A percentile compares a stretch with the other conserved stretches of the same genome.
Conservation (phyloP, 2,113 vertebrate species). For the Gila orcuttii region DNA sequence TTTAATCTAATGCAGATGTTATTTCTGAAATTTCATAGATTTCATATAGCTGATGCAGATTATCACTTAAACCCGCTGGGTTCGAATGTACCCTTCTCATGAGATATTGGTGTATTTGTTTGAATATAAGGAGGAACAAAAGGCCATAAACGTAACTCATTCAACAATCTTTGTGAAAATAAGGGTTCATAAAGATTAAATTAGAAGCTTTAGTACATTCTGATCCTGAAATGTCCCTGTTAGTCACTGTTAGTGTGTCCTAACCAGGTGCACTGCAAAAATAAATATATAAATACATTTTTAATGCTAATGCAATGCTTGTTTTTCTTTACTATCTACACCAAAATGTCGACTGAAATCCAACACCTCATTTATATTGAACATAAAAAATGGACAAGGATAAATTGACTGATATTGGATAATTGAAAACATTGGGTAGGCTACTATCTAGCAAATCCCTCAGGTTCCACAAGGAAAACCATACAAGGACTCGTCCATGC, state of each 20-base stretch:
- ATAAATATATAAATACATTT: too few species aligned
- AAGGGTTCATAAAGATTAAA: not conserved
- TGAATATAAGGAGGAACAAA: constrained; percentile 3
- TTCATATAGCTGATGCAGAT: not conserved
- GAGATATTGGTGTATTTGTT: not conserved
- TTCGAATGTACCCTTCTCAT: not conserved
- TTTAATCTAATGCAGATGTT: constrained; percentile 2
- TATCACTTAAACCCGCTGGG: constrained; percentile 25
- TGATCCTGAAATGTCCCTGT: not conserved
- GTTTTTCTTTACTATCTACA: not conserved
- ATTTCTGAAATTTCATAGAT: not conserved
- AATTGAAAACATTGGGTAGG: too few species aligned
- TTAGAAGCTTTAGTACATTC: not conserved
- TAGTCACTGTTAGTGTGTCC: not conserved
- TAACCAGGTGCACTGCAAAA: not conserved
- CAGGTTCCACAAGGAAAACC: not conserved
- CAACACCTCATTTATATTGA: not conserved
- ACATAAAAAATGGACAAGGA: not conserved
- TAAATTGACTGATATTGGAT: not conserved
- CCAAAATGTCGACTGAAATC: not conserved
- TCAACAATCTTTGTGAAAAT: not conserved
- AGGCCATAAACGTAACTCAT: constrained; percentile 1
- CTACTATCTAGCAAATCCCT: not conserved
- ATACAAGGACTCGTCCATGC: not conserved
- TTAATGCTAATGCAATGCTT: not conserved